Evolutionary conservation across 2,888 invertebrate genomes (phyloP).

Genomic region (Zygogramma bicolorata): DNA sequence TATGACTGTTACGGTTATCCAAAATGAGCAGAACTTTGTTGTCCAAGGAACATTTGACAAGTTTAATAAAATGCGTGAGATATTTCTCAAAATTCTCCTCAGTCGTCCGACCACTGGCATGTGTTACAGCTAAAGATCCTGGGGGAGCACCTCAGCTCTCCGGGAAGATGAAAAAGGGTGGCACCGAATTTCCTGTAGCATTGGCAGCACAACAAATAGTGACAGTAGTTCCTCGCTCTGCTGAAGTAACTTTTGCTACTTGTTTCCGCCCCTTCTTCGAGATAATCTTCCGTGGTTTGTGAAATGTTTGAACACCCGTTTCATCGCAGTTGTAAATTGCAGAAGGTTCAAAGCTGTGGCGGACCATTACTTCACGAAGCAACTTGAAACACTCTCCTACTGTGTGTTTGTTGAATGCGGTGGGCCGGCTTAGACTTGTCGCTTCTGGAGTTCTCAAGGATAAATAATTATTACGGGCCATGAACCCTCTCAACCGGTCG

Average conservation of each 20-base stretch:
- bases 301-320: constrained; percentile 15
- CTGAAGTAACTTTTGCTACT: background rate
- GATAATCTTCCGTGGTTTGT: background rate
- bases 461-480: constrained; percentile 19
- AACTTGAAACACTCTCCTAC: constrained; percentile 2
- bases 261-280: background rate
- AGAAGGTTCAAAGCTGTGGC: constrained; percentile 23
- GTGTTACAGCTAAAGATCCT: background rate
- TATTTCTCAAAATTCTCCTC: background rate
- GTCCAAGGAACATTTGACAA: background rate
- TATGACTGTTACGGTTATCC: background rate
- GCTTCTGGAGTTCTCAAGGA: constrained; percentile 29
- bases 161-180: background rate
- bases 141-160: background rate
- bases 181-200: background rate
- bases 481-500: constrained; percentile 30
- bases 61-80: background rate
- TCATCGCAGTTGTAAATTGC: constrained; percentile 35
- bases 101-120: constrained; percentile 6
- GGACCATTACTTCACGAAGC: background rate
- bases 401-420: constrained; percentile 22
- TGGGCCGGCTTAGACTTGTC: constrained; percentile 22
- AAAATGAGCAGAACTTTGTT: constrained; percentile 16
- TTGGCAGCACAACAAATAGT: background rate
- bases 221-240: background rate